Base-by-base conservation (phyloP, 2,113 vertebrate genomes). In the Heliornis fulica region DNA sequence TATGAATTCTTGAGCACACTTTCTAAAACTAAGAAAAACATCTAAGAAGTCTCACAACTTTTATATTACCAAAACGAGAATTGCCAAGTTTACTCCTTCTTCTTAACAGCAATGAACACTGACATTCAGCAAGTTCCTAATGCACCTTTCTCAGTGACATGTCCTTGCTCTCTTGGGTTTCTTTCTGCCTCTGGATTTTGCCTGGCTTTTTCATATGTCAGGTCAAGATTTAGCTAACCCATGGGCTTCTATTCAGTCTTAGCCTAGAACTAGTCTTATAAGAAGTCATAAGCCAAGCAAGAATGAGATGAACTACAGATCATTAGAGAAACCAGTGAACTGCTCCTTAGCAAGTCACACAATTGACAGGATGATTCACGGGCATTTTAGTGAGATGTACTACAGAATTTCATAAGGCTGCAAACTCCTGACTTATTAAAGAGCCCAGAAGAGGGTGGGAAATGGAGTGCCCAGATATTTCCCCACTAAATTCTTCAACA, bases 91-190 rank as follows among this genome's bases (percentile, higher is more conserved):
- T 90, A 31, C 92, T 82, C 83, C 50, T 54, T 89, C 64, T 86
- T 89, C 51, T 87, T 50, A 85, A 57, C 32, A 76, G 45, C 90
- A 92, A 65, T 77, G 60, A 92, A n/a, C 54, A 66, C 70, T 43
- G 34, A 90, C 11, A 15, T 88, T 97, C 94, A 96, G 28, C 82
- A 91, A 69, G 83, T 38, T 94, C 93, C 87, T 89, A 71, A 70
- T 45, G 57, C 53, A 76, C 82, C 68, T 94, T 96, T 95, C 83
- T 91, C 60, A 83, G 63, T 54, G 25, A 87, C 25, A 13, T 20
- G 56, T 45, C 65, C 74, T 90, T 87, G 23, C 38, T 71, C 72
- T 79, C 31, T 40, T 57, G 57, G 28, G 40, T 20, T 80, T 72
- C 51, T 74, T 91, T 92, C 41, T 96, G 68, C 87, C 77, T 89